Percentiles rank a stretch among this genome's conserved stretches.
phyloP scores from a whole-genome alignment of 2,113 vertebrate genomes.

The Corydoras sp. region DNA sequence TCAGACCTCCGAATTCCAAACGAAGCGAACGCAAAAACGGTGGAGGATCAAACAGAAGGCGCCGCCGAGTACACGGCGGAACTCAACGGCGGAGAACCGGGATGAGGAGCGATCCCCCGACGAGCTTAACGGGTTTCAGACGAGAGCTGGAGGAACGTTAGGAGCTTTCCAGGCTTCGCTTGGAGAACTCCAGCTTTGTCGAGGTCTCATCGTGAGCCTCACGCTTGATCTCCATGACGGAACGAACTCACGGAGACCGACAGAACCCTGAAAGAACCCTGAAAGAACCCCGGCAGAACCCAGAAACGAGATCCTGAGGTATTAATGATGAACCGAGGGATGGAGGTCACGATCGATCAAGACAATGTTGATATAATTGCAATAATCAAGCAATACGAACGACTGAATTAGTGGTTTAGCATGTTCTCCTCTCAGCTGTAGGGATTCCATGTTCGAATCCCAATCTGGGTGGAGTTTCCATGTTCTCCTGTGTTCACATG shows the following conservation, averaged over 20 bases:
- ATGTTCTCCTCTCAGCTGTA: no score
- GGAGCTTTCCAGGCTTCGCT: slow-evolving; percentile 9
- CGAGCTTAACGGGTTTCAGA: slow-evolving; percentile 15
- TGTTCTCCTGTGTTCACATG: no score
- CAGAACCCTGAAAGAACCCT: no score
- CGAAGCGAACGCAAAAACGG: background rate
- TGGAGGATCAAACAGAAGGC: background rate
- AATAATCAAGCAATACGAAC: no score
- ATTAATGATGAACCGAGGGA: no score
- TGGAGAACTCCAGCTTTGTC: background rate
- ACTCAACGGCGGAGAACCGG: background rate
- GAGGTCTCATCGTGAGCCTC: slow-evolving; percentile 6
- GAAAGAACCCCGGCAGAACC: no score
- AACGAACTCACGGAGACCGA: slow-evolving; percentile 4
- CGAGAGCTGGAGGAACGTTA: slow-evolving; percentile 6
- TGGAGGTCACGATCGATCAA: no score
- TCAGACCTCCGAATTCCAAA: background rate
- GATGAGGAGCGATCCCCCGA: background rate
- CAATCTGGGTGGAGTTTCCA: no score
- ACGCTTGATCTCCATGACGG: background rate
- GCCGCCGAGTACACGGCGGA: background rate
- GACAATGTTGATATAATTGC: no score
- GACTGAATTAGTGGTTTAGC: no score
- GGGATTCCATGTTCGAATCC: no score
- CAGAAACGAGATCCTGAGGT: no score